These are phyloP conservation scores for Sebastes trivittatus DNA, from an alignment of 2,797 vertebrate genomes.

Conservation along the genomic window DNA sequence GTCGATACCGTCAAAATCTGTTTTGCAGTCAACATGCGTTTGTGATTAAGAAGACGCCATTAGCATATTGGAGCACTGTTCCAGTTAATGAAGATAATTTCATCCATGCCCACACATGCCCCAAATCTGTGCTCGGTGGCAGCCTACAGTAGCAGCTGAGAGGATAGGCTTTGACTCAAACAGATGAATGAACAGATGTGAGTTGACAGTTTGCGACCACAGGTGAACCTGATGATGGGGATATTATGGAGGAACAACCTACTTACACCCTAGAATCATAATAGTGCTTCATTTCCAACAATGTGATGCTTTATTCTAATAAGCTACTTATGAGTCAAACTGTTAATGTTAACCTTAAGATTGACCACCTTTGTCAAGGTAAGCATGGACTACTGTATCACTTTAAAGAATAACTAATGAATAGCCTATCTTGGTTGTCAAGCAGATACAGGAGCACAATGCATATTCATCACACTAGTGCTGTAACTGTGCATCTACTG, in stretches of 20 bases:
- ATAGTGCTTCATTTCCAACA: not conserved
- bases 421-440: not conserved
- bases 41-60: slow-evolving; percentile 64
- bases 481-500: not conserved
- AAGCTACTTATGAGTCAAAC: not conserved
- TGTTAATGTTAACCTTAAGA: not conserved
- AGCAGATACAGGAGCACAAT: not conserved
- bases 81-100: slow-evolving; percentile 76
- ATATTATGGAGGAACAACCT: slow-evolving; percentile 35
- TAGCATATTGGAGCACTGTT: slow-evolving; percentile 70
- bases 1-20: slow-evolving; percentile 56
- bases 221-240: slow-evolving; percentile 61
- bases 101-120: slow-evolving; percentile 68
- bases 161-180: slow-evolving; percentile 60
- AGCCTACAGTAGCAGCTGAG: slow-evolving; percentile 58
- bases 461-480: slow-evolving; percentile 8
- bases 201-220: slow-evolving; percentile 57
- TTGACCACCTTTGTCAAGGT: not conserved
- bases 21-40: slow-evolving; percentile 64
- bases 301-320: not conserved
- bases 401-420: not conserved
- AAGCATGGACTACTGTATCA: not conserved
- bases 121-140: slow-evolving; percentile 57
- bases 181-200: slow-evolving; percentile 72
- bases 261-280: slow-evolving; percentile 15